Conservation (phyloP, 2,113 vertebrate species). For the Epinephelus moara region DNA sequence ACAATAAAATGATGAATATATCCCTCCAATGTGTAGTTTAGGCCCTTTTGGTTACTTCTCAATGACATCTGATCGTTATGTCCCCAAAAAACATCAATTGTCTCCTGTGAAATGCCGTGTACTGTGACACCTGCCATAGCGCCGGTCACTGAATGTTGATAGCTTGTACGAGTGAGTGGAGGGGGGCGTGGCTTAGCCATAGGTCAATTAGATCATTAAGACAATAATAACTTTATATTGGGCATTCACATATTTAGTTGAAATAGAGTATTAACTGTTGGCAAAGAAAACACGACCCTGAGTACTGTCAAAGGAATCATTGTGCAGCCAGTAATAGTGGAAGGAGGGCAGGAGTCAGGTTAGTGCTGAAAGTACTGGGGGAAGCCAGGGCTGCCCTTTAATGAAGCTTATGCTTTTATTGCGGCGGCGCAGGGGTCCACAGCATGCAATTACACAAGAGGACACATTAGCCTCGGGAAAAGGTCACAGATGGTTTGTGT, state of each 20-base stretch:
- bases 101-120: no score
- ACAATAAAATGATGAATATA: no score
- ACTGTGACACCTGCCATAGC: no score
- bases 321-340: slow-evolving; percentile 24
- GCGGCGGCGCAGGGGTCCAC: slow-evolving; percentile 33
- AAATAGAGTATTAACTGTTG: slow-evolving; percentile 20
- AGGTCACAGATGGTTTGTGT: slow-evolving; percentile 58
- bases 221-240: neutral
- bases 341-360: slow-evolving; percentile 38
- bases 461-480: slow-evolving; percentile 61
- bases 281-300: slow-evolving; percentile 29
- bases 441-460: slow-evolving; percentile 60
- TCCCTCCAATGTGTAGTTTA: no score
- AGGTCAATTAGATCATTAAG: neutral
- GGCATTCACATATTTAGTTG: slow-evolving; percentile 9
- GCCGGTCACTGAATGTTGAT: no score
- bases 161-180: no score
- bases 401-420: slow-evolving; percentile 56
- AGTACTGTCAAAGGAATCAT: slow-evolving; percentile 43
- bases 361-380: slow-evolving; percentile 48
- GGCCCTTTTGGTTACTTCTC: no score
- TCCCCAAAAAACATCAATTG: no score
- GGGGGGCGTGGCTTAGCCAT: no score
- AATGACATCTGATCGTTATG: no score
- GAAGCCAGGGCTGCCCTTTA: slow-evolving; percentile 55